A percentile compares a stretch with the other conserved stretches of the same genome.
These are phyloP conservation scores for Orchesella flavescens DNA, from an alignment of 2,888 invertebrate species.

Conservation along the genomic window DNA sequence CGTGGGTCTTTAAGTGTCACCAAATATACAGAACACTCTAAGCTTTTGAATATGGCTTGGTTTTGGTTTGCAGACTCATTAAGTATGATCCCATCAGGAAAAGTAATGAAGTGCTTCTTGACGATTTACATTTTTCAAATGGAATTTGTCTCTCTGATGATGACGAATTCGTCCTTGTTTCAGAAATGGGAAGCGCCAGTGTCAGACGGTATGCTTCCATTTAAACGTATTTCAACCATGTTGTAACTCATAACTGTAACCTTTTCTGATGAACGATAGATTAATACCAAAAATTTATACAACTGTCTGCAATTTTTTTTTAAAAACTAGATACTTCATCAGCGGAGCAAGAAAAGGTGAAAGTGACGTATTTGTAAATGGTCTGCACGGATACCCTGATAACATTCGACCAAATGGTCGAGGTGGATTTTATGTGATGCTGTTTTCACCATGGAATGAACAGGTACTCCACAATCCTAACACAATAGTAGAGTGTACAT, in stretches of 20 bases:
- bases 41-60: too few relatives aligned
- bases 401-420: conserved; percentile 79
- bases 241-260: background rate
- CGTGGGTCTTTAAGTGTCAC: too few relatives aligned
- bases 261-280: background rate
- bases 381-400: conserved; percentile 84
- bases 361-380: conserved; percentile 85
- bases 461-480: conserved; percentile 8
- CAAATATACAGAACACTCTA: too few relatives aligned
- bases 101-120: conserved; percentile 83
- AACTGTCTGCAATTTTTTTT: background rate
- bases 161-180: conserved; percentile 86
- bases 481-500: too few relatives aligned
- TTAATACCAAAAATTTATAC: background rate
- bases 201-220: conserved; percentile 40
- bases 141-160: conserved; percentile 88
- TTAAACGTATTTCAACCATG: background rate
- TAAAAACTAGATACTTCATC: conserved; percentile 79
- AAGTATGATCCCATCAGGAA: conserved; percentile 86
- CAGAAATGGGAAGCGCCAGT: conserved; percentile 79
- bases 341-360: conserved; percentile 87
- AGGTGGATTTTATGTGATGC: conserved; percentile 82
- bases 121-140: conserved; percentile 89
- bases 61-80: conserved; percentile 82
- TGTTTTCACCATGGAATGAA: conserved; percentile 77